Conservation (phyloP, 2,797 vertebrate species). For the Eospalax fontanierii region DNA sequence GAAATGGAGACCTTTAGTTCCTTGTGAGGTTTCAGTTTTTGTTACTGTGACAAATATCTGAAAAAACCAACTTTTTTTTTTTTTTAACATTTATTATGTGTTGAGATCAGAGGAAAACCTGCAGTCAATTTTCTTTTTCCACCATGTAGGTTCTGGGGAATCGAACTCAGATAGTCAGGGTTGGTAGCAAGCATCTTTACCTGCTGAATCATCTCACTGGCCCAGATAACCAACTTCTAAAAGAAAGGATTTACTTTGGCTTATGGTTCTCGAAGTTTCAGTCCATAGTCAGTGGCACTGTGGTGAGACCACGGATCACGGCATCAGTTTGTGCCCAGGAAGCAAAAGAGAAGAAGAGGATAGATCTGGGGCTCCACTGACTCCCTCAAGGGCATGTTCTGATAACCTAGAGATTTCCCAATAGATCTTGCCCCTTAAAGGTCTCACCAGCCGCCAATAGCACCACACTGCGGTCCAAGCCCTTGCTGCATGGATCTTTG, state of each 20-base stretch:
- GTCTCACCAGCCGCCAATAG: not conserved
- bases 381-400: not conserved
- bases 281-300: too few species aligned
- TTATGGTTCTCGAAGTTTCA: not conserved
- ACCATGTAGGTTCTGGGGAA: not conserved
- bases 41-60: not conserved
- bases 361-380: not conserved
- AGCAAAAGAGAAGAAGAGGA: not conserved
- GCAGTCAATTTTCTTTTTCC: too few species aligned
- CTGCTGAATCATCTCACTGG: not conserved
- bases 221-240: not conserved
- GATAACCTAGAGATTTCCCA: not conserved
- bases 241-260: not conserved
- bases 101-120: not conserved
- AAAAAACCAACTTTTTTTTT: not conserved
- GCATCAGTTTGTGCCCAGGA: too few species aligned
- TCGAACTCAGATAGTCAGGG: not conserved
- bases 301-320: not conserved
- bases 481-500: not conserved
- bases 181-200: too few species aligned
- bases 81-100: not conserved
- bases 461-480: not conserved
- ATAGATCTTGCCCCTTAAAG: not conserved
- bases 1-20: too few species aligned
- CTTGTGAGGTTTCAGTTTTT: not conserved